phyloP scores from a whole-genome alignment of 1,140 invertebrate genomes.

The Pseudomyrmex sp. region DNA sequence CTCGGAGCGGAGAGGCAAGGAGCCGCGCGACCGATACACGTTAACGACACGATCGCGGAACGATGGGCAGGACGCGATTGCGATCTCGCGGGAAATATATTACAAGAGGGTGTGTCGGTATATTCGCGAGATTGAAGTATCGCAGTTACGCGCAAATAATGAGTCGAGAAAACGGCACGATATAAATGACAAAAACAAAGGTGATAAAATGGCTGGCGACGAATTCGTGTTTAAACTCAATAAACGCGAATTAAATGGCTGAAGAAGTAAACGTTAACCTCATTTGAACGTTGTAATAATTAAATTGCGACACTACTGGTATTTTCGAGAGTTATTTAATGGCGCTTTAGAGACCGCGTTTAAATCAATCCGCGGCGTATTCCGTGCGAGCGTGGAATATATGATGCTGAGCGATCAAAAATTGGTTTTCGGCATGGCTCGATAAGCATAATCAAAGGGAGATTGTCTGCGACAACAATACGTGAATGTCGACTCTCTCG shows the following conservation, averaged over 20 bases:
- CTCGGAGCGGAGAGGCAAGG: neutral
- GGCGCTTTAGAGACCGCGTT: neutral
- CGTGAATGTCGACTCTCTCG: neutral
- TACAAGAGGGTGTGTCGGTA: neutral
- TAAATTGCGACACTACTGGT: neutral
- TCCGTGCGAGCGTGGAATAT: neutral
- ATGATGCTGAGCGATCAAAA: constrained; percentile 5
- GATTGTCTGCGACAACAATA: neutral
- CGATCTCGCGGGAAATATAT: constrained; percentile 26
- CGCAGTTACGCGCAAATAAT: constrained; percentile 1
- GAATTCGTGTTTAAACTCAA: neutral
- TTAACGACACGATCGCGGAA: constrained; percentile 28
- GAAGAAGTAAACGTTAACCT: neutral
- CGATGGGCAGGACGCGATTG: constrained; percentile 29
- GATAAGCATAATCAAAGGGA: constrained; percentile 31
- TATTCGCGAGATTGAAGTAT: neutral
- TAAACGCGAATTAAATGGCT: neutral
- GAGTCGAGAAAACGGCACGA: neutral
- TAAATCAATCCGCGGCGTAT: constrained; percentile 2
- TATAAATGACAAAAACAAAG: neutral
- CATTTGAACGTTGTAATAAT: neutral
- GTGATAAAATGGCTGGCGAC: neutral
- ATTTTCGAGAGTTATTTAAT: constrained; percentile 1
- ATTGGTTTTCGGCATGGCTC: constrained; percentile 15
- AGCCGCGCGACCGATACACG: neutral